Percentiles rank a stretch among this genome's conserved stretches.
Evolutionary conservation across 1,140 invertebrate genomes (phyloP).

Genomic region (Solenopsis fugax): DNA sequence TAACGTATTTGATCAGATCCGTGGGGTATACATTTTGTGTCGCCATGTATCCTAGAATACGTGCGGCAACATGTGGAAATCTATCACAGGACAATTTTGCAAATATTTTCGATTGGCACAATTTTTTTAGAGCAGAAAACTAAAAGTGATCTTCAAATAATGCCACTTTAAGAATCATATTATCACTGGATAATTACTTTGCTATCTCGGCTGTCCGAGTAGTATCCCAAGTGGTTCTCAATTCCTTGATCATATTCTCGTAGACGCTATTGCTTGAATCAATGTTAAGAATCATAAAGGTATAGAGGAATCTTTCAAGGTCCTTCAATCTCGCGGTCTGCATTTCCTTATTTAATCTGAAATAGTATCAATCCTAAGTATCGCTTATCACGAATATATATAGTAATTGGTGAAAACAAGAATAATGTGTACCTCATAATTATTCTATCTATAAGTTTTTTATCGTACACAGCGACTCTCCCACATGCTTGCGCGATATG

Average conservation of each 20-base stretch:
- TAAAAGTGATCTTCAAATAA: neutral
- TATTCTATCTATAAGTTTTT: constrained; percentile 80
- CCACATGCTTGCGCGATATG: constrained; percentile 87
- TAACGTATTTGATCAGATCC: constrained; percentile 85
- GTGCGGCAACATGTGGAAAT: constrained; percentile 83
- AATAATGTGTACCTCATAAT: constrained; percentile 79
- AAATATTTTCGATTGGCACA: neutral
- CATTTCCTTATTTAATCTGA: constrained; percentile 77
- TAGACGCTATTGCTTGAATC: constrained; percentile 83
- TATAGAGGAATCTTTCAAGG: constrained; percentile 88
- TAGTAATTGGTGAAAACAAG: neutral
- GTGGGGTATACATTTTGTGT: constrained; percentile 83
- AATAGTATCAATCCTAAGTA: constrained; percentile 60
- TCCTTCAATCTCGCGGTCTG: constrained; percentile 88
- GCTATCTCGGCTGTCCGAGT: constrained; percentile 84
- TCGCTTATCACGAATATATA: constrained; percentile 9
- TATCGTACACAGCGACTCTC: constrained; percentile 83
- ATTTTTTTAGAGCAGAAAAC: neutral
- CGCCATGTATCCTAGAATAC: constrained; percentile 85
- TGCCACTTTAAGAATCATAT: neutral
- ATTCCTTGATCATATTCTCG: constrained; percentile 83
- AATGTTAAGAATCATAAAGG: constrained; percentile 86
- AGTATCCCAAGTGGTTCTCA: constrained; percentile 81
- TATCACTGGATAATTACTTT: constrained; percentile 66
- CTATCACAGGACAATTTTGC: constrained; percentile 56